Base-by-base conservation (phyloP, 1,140 invertebrate species). In the Leguminivora glycinivorella region DNA sequence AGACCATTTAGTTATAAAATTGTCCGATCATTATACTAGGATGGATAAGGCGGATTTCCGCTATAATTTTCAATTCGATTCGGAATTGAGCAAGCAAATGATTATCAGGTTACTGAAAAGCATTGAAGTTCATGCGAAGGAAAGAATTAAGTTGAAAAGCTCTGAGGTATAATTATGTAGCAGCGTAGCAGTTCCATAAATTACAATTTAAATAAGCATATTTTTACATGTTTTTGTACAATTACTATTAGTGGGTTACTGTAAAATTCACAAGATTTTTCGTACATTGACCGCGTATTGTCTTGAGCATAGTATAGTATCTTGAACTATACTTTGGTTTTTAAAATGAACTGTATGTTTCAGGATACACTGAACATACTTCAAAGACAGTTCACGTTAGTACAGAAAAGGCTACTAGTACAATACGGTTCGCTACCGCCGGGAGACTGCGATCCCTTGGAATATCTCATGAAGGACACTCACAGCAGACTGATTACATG, bases 341-440 rank as follows among this genome's bases (percentile, higher is more conserved):
- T 31, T 7, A 31, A 31, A 3, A 31, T 38, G 2, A 38, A 12
- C 14, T 10, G 14, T 38, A 38, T 69, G 68, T 84, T 91, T 56
- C 77, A 95, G 93, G 92, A 94, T 56, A 88, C 94, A 74, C 81
- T 97, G 29, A 92, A 92, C 25, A 92, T 94, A 47, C 83, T 94
- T 43, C 93, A 95, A 29, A 88, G 93, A 4, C 96, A 97, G 80
- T 96, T 95, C 82, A 92, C 95, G 9, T 89, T 95, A 31, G 93
- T 97, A 9, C 95, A 97, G 84, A 94, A 95, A 78, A 86, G 95
- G 67, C 85, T 97, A 1, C 87, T 97, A 47, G 93, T 94, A 0
- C 95, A 96, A 84, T 96, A 95, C 81, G 95, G 96, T 74, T 95
- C 96, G 69, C 94, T 95, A 83, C 96, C 95, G 47, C 95, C 96